Evolutionary conservation across 2,797 vertebrate species (phyloP), one percentile per base, ranked within the genome.

Genomic region (Hydrolagus colliei): DNA sequence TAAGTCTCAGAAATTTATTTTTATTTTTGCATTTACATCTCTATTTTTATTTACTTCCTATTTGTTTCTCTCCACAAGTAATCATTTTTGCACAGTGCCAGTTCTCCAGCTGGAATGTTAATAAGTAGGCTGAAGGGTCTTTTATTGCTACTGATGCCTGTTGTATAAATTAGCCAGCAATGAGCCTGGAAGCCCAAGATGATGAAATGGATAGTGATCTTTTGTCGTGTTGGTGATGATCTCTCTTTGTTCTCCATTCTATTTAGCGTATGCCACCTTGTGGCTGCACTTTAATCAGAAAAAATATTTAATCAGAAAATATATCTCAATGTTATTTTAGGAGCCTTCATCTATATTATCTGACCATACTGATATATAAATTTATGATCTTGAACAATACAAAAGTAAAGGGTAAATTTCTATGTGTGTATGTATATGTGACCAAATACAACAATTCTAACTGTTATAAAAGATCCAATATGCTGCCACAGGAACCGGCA

Each of bases 141-240:
- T 76, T 76, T 20, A 35, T 4, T 62, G 77, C n/a, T 62, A 61
- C 22, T 62, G n/a, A 62, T 78, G 76, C 20, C 12, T 63, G 77
- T 62, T 63, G 61, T 62, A n/a, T n/a, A 63, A 79, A 63, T 79
- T 79, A 79, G 77, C 63, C 77, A 79, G 61, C 52, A 78, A n/a
- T 63, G 22, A 52, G 41, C 41, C 18, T 20, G 12, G 1, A 13
- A 62, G n/a, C 10, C 20, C 22, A n/a, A 22, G 61, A 79, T 63
- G 61, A 63, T 79, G 61, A 61, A 62, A 18, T n/a, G 8, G 59
- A 11, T 27, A 27, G 27, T 27, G 27, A 52, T 52, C 41, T 52
- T 52, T 27, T 27, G 27, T 27, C 0, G 27, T 52, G 41, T 52
- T 52, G 41, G 41, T 52, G 41, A 52, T 52, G 41, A 52, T 52